Percentiles rank a stretch among this genome's conserved stretches.
These are phyloP conservation scores for Peromyscus aztecus DNA, from an alignment of 2,797 vertebrate genomes.

Conservation along the genomic window DNA sequence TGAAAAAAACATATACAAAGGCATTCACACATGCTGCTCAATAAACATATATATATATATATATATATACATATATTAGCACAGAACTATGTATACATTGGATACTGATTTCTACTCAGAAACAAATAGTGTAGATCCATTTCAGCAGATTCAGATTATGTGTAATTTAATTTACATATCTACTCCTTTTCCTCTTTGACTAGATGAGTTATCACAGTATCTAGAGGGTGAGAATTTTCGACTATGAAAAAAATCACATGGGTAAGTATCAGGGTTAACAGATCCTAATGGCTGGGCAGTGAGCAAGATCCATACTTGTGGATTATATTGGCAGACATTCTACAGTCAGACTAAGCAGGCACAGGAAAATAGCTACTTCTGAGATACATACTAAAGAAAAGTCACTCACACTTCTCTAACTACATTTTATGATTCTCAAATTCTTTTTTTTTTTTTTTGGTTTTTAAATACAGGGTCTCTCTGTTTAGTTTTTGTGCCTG, in stretches of 20 bases:
- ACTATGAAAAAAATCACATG: neutral
- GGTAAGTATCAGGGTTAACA: neutral
- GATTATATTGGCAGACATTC: neutral
- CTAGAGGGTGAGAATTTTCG: neutral
- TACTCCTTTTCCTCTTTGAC: neutral
- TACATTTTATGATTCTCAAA: too few relatives aligned
- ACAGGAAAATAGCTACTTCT: neutral
- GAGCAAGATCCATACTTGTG: neutral
- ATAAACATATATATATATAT: neutral
- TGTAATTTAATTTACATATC: neutral
- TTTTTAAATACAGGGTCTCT: too few relatives aligned
- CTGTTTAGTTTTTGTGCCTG: too few relatives aligned
- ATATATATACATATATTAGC: too few relatives aligned
- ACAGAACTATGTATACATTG: neutral
- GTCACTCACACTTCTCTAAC: neutral
- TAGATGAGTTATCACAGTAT: neutral
- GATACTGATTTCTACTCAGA: neutral
- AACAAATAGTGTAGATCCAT: neutral
- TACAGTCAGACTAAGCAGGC: accelerated
- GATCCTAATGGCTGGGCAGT: neutral
- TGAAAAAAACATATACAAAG: neutral
- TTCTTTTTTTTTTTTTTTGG: too few relatives aligned
- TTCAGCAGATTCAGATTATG: neutral
- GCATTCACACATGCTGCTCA: neutral
- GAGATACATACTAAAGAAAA: neutral